phyloP scores from a whole-genome alignment of 2,797 vertebrate species.

The Syngnathus rostellatus region DNA sequence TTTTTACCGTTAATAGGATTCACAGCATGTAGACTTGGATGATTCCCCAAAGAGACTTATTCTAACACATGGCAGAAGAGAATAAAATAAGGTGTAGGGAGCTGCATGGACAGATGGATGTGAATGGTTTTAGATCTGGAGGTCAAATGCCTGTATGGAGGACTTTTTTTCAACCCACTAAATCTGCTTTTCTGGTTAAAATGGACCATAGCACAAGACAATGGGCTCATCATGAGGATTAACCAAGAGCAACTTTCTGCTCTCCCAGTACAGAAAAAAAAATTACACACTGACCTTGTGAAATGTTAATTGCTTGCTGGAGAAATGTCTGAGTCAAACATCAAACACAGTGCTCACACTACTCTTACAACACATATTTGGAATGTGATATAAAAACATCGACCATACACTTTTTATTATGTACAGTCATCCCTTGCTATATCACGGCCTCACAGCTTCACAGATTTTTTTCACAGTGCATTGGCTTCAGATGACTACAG shows the following conservation, averaged over 20 bases:
- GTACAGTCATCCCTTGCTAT: no score
- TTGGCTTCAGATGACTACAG: no score
- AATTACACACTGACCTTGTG: neutral
- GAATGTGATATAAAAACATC: neutral
- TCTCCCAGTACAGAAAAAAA: neutral
- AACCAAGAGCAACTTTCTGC: conserved; percentile 22
- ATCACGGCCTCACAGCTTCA: no score
- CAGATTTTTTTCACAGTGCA: no score
- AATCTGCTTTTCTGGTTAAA: conserved; percentile 41
- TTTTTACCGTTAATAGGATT: neutral
- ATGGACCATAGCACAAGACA: conserved; percentile 30
- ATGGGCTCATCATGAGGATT: conserved; percentile 40
- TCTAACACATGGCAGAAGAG: neutral
- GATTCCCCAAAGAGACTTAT: neutral
- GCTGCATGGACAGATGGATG: conserved; percentile 44
- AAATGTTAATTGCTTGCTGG: neutral
- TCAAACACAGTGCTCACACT: neutral
- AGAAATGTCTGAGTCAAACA: neutral
- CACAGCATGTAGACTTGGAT: neutral
- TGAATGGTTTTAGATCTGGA: conserved; percentile 10
- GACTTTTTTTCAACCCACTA: conserved; percentile 24
- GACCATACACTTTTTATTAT: neutral
- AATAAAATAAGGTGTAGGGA: conserved; percentile 4
- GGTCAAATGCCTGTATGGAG: conserved; percentile 25
- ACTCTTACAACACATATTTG: neutral